Evolutionary conservation across 1,140 invertebrate species (phyloP).

Genomic region (Microplitis demolitor): DNA sequence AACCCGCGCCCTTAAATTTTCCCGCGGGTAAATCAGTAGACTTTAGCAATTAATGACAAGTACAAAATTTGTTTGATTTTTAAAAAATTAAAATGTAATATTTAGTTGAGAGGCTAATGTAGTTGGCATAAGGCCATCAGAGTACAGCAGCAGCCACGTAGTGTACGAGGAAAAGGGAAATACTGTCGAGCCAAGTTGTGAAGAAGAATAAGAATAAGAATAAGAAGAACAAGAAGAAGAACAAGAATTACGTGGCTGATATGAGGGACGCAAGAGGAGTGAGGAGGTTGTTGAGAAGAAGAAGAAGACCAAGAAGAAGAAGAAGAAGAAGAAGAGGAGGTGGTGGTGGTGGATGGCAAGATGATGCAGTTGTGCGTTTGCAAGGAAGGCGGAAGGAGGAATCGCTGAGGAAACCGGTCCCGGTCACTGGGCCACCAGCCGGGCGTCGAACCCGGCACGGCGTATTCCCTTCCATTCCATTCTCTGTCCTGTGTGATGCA

Average conservation of each 20-base stretch:
- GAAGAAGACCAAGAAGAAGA: slow-evolving; percentile 34
- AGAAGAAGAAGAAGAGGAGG: slow-evolving; percentile 35
- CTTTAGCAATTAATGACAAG: no score
- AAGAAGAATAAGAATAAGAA: neutral
- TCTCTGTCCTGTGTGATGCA: slow-evolving; percentile 38
- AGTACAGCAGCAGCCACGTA: no score
- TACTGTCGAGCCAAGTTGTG: no score
- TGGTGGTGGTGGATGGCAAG: slow-evolving; percentile 41
- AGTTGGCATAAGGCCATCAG: no score
- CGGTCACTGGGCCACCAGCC: slow-evolving; percentile 62
- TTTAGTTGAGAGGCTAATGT: no score
- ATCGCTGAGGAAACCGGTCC: slow-evolving; percentile 61
- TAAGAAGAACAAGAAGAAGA: neutral
- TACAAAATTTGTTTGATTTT: no score
- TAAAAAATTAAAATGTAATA: no score
- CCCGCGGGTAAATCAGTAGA: no score
- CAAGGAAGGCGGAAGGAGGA: slow-evolving; percentile 63
- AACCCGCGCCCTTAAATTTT: no score
- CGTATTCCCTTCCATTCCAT: slow-evolving; percentile 44
- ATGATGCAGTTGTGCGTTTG: slow-evolving; percentile 62
- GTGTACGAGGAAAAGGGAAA: no score
- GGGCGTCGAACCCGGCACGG: slow-evolving; percentile 59
- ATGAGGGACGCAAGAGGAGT: slow-evolving; percentile 5
- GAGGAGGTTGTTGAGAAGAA: slow-evolving; percentile 2
- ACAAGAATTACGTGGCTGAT: neutral